phyloP scores from a whole-genome alignment of 2,888 invertebrate genomes.

The Sisyra terminalis region DNA sequence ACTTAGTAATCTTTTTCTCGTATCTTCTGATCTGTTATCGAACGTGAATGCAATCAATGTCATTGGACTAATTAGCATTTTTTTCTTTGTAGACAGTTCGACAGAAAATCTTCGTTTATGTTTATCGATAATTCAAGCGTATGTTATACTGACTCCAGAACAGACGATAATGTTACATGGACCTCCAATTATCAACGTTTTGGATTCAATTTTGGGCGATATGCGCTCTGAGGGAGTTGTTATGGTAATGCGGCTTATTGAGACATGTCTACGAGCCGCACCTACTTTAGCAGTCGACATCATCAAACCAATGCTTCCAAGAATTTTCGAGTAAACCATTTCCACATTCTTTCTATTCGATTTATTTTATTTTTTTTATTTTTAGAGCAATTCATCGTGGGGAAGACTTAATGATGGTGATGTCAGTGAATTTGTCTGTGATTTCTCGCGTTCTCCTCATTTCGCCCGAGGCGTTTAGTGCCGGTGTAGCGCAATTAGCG shows the following conservation, averaged over 20 bases:
- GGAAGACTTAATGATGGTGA: slow-evolving; percentile 54
- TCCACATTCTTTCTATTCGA: slow-evolving; percentile 1
- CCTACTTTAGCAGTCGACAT: slow-evolving; percentile 58
- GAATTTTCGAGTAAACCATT: slow-evolving; percentile 36
- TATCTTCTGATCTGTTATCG: no score
- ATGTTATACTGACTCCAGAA: slow-evolving; percentile 62
- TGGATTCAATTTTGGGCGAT: slow-evolving; percentile 60
- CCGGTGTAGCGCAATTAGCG: slow-evolving; percentile 33
- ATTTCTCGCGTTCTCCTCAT: slow-evolving; percentile 60
- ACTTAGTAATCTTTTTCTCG: no score
- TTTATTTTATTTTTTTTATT: slow-evolving; percentile 13
- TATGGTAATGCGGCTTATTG: slow-evolving; percentile 55
- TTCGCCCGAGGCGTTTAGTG: slow-evolving; percentile 48
- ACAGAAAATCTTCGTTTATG: slow-evolving; percentile 67
- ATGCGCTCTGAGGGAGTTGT: slow-evolving; percentile 57
- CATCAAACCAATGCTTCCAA: slow-evolving; percentile 43
- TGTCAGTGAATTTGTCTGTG: slow-evolving; percentile 63
- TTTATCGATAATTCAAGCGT: slow-evolving; percentile 67
- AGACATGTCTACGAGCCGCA: slow-evolving; percentile 56
- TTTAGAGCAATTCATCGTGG: slow-evolving; percentile 47
- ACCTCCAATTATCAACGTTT: slow-evolving; percentile 45
- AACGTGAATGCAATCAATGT: no score
- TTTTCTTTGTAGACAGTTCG: slow-evolving; percentile 46
- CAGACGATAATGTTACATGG: slow-evolving; percentile 60
- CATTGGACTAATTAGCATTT: no score